These are phyloP conservation scores for Echinops telfairi DNA, from an alignment of 2,113 vertebrate genomes.

Conservation along the genomic window DNA sequence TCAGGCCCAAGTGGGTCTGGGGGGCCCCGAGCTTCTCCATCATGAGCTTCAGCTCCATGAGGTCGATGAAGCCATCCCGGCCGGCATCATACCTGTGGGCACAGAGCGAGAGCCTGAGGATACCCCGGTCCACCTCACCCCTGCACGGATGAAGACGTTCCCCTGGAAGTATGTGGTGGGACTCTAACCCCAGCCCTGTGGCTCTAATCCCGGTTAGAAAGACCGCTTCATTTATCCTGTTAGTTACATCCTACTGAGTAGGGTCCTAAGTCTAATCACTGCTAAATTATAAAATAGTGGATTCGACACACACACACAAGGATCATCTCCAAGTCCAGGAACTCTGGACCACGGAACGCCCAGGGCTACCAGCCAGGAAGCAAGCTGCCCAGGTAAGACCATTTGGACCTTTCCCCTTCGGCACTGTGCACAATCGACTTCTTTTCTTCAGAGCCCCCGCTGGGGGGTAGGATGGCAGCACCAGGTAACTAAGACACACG, in stretches of 20 bases:
- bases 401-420: not conserved
- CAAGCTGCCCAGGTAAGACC: not conserved
- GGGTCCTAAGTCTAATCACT: not conserved
- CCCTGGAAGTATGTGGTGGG: not conserved
- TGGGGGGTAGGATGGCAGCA: not conserved
- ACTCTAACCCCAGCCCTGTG: not conserved
- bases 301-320: not conserved
- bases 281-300: not conserved
- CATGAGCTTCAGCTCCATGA: slow-evolving; percentile 98
- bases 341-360: not conserved
- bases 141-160: not conserved
- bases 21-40: slow-evolving; percentile 98
- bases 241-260: not conserved
- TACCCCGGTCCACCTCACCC: not conserved
- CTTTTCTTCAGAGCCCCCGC: not conserved
- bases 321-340: not conserved
- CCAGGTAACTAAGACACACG: not conserved
- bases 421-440: not conserved
- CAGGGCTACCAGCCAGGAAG: not conserved
- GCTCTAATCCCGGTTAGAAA: too few relatives aligned
- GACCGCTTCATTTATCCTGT: not conserved
- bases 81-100: slow-evolving; percentile 91
- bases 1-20: slow-evolving; percentile 95
- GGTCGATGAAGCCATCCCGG: slow-evolving; percentile 94
- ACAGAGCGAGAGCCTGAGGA: not conserved